These are phyloP conservation scores for Plebejus anna DNA, from an alignment of 2,888 invertebrate genomes.

Conservation along the genomic window DNA sequence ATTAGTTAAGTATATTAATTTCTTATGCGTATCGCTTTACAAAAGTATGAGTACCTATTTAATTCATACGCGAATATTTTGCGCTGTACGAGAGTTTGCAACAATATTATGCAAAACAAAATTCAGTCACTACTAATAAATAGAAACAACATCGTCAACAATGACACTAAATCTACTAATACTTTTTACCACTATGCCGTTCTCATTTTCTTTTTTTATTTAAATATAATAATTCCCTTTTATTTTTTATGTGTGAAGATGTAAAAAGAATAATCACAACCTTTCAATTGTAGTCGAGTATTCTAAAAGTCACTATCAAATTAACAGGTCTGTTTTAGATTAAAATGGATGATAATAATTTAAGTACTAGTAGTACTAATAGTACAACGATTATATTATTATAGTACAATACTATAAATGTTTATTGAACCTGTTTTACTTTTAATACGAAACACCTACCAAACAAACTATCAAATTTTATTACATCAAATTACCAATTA, in stretches of 20 bases:
- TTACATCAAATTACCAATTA: not conserved
- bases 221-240: not conserved
- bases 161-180: conserved; percentile 14
- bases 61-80: not conserved
- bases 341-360: not conserved
- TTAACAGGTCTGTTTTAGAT: not conserved
- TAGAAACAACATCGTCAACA: not conserved
- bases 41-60: not conserved
- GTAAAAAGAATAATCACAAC: conserved; percentile 22
- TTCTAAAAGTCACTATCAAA: not conserved
- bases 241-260: not conserved
- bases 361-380: not conserved
- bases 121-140: not conserved
- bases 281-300: conserved; percentile 1
- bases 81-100: not conserved
- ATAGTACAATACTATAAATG: not conserved
- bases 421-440: conserved; percentile 8
- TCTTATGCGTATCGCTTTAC: not conserved
- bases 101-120: not conserved
- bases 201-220: not conserved
- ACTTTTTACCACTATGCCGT: not conserved
- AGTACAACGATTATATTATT: not conserved
- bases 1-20: not conserved
- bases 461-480: not conserved
- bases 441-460: not conserved